Conservation (phyloP, 2,888 invertebrate species). For the Caenorhabditis sp. region DNA sequence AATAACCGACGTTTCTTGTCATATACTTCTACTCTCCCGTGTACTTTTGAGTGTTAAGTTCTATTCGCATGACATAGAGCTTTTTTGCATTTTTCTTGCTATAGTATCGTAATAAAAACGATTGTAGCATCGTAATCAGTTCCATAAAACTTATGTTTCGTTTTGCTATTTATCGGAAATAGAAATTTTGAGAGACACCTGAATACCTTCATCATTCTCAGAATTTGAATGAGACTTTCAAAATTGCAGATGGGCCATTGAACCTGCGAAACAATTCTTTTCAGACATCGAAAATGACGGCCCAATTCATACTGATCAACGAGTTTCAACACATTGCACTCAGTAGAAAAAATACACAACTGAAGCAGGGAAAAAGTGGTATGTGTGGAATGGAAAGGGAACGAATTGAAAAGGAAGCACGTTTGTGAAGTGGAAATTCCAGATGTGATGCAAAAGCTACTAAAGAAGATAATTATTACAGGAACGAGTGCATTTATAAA, state of each 20-base stretch:
- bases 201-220: too few relatives aligned
- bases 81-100: slow-evolving; percentile 16
- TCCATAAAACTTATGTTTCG: not conserved
- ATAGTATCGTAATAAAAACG: slow-evolving; percentile 43
- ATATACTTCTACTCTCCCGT: slow-evolving; percentile 18
- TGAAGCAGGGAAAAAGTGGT: not conserved
- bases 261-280: not conserved
- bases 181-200: too few relatives aligned
- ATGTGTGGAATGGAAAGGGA: not conserved
- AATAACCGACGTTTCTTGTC: slow-evolving; percentile 47
- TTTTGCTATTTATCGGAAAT: too few relatives aligned
- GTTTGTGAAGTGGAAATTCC: not conserved
- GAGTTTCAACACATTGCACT: slow-evolving; percentile 7
- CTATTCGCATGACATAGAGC: slow-evolving; percentile 3
- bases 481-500: too few relatives aligned
- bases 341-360: slow-evolving; percentile 22
- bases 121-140: slow-evolving; percentile 14
- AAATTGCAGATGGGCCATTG: slow-evolving; percentile 16
- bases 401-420: too few relatives aligned
- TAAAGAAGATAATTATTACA: slow-evolving; percentile 8
- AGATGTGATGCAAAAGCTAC: slow-evolving; percentile 12
- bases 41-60: slow-evolving; percentile 19
- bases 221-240: too few relatives aligned
- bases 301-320: slow-evolving; percentile 22
- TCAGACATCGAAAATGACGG: not conserved